Evolutionary conservation across 2,888 invertebrate genomes (phyloP).

Genomic region (Drosophila histrio): DNA sequence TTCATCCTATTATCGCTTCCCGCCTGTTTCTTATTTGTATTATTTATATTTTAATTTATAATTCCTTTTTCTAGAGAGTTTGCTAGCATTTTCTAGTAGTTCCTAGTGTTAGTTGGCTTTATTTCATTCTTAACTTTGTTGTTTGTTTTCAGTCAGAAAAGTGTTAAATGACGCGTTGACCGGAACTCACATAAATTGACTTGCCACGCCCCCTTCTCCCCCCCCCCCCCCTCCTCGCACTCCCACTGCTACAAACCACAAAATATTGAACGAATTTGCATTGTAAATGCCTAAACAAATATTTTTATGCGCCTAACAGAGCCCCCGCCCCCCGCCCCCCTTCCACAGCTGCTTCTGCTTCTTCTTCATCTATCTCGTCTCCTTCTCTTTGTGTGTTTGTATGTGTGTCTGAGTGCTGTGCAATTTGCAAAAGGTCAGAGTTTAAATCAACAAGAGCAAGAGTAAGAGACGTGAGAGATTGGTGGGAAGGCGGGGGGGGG

Average conservation of each 20-base stretch:
- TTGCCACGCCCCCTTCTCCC: conserved; percentile 50
- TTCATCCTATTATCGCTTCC: too few species aligned
- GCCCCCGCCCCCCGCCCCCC: too few species aligned
- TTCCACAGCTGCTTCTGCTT: neutral
- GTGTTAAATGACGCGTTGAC: conserved; percentile 78
- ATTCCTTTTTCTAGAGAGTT: neutral
- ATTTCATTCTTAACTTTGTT: conserved; percentile 21
- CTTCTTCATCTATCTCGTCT: neutral
- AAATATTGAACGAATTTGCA: conserved; percentile 73
- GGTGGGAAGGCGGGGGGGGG: too few species aligned
- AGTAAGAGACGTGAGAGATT: neutral
- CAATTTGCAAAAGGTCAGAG: conserved; percentile 66
- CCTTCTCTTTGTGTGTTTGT: neutral
- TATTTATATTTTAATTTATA: neutral
- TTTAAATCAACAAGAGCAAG: conserved; percentile 57
- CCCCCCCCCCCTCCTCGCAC: neutral
- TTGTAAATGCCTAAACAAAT: conserved; percentile 77
- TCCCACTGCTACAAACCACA: conserved; percentile 11
- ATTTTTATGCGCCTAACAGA: conserved; percentile 47
- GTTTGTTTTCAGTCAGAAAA: conserved; percentile 38
- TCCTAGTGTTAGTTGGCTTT: conserved; percentile 21
- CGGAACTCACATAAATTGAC: conserved; percentile 66
- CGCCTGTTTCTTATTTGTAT: neutral
- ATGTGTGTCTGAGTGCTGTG: conserved; percentile 43
- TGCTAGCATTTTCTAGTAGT: neutral